A percentile compares a stretch with the other conserved stretches of the same genome.
Conservation (phyloP, 1,140 invertebrate genomes). For the Chelonus insularis region DNA sequence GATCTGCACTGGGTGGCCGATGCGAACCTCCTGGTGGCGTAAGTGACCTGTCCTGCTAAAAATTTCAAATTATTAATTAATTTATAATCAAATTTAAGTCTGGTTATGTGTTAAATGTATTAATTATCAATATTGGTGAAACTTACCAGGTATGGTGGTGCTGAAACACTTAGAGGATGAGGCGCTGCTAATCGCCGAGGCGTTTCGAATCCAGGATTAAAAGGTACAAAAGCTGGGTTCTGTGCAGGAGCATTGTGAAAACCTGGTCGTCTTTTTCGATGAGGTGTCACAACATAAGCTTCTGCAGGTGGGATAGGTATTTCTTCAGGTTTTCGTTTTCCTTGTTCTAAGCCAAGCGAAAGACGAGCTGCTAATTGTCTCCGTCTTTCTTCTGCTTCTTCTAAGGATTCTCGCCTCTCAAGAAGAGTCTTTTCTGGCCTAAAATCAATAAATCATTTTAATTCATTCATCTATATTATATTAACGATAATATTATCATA, state of each 20-base stretch:
- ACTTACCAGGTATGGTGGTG: conserved; percentile 68
- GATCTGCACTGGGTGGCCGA: conserved; percentile 71
- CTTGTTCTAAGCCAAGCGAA: conserved; percentile 51
- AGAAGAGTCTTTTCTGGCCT: conserved; percentile 47
- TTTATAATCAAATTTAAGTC: too few species aligned
- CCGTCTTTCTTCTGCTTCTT: conserved; percentile 56
- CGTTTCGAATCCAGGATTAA: conserved; percentile 61
- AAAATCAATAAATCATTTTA: neutral
- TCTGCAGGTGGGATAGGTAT: conserved; percentile 57
- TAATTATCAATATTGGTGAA: too few species aligned
- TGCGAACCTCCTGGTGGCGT: conserved; percentile 66
- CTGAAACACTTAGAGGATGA: conserved; percentile 70
- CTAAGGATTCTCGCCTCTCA: conserved; percentile 56
- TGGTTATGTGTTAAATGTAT: too few species aligned
- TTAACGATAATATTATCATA: too few species aligned
- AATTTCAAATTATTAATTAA: too few species aligned
- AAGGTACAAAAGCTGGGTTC: conserved; percentile 82
- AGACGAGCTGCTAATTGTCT: conserved; percentile 52
- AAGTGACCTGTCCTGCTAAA: conserved; percentile 60
- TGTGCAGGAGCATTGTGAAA: conserved; percentile 84
- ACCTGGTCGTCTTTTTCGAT: conserved; percentile 78
- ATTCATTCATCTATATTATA: neutral
- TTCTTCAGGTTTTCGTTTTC: conserved; percentile 56
- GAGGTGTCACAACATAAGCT: conserved; percentile 79
- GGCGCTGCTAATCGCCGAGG: conserved; percentile 60